Percentiles rank a stretch among this genome's conserved stretches.
These are phyloP conservation scores for Heterotis niloticus DNA, from an alignment of 2,113 vertebrate species.

Conservation along the genomic window DNA sequence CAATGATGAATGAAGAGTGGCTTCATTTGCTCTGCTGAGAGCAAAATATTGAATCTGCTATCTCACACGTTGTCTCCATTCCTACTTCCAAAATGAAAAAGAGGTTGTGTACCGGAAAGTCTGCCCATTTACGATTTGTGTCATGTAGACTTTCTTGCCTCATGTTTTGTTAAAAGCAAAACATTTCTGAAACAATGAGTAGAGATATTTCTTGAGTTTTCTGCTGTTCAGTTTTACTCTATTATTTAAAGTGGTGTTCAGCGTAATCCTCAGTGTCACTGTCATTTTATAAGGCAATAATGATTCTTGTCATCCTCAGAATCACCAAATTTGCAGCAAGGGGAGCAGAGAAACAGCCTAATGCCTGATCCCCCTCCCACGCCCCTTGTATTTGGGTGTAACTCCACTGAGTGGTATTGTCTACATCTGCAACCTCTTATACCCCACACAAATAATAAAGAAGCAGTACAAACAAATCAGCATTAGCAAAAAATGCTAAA, in stretches of 20 bases:
- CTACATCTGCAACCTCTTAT: no score
- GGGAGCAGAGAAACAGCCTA: not conserved
- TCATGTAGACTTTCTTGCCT: conserved; percentile 21
- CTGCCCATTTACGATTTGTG: not conserved
- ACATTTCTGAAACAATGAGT: not conserved
- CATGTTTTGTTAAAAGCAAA: conserved; percentile 8
- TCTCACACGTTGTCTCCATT: not conserved
- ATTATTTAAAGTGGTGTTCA: not conserved
- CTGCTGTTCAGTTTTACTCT: not conserved
- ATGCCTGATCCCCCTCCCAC: not conserved
- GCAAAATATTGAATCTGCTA: conserved; percentile 26
- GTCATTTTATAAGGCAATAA: no score
- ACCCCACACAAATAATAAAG: no score
- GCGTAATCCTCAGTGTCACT: no score
- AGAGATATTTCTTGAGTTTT: not conserved
- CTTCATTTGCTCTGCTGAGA: conserved; percentile 12
- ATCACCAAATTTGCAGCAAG: no score
- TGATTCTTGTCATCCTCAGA: no score
- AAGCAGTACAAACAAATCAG: no score
- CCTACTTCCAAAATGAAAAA: not conserved
- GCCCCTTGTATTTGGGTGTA: not conserved
- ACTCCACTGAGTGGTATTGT: no score
- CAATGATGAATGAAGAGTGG: conserved; percentile 24
- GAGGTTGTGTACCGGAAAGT: conserved; percentile 4
- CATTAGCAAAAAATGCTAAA: no score